phyloP scores from a whole-genome alignment of 2,888 invertebrate genomes.

The Ferrisia virgata region DNA sequence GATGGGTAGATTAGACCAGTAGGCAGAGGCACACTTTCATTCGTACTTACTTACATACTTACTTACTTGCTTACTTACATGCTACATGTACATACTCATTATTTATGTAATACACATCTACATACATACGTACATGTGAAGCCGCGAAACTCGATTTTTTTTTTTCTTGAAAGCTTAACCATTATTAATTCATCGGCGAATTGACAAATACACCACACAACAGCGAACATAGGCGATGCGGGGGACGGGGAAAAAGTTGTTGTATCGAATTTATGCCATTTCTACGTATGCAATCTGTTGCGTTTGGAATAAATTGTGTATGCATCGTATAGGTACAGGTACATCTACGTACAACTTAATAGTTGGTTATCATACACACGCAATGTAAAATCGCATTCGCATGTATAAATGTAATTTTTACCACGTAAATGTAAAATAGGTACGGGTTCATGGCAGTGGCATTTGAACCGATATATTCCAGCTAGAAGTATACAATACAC shows the following conservation, averaged over 20 bases:
- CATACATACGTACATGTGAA: no score
- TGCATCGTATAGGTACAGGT: background rate
- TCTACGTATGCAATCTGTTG: constrained; percentile 13
- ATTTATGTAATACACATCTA: no score
- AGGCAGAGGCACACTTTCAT: no score
- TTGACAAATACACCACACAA: background rate
- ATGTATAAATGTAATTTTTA: constrained; percentile 20
- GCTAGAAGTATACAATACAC: background rate
- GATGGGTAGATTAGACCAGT: no score
- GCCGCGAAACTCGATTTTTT: background rate
- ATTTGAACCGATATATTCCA: no score
- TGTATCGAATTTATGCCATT: background rate
- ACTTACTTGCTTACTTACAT: no score
- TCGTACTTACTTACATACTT: no score
- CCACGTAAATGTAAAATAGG: background rate
- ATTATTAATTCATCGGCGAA: background rate
- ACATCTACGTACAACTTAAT: background rate
- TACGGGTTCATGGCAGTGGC: no score
- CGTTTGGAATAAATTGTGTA: background rate
- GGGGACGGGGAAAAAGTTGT: background rate
- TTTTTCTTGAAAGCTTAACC: background rate
- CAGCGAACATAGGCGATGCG: background rate
- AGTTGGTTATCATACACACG: constrained; percentile 1
- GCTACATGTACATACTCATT: no score
- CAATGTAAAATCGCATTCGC: background rate